Conservation (phyloP, 2,113 vertebrate species). For the Sphyrna mokarran region DNA sequence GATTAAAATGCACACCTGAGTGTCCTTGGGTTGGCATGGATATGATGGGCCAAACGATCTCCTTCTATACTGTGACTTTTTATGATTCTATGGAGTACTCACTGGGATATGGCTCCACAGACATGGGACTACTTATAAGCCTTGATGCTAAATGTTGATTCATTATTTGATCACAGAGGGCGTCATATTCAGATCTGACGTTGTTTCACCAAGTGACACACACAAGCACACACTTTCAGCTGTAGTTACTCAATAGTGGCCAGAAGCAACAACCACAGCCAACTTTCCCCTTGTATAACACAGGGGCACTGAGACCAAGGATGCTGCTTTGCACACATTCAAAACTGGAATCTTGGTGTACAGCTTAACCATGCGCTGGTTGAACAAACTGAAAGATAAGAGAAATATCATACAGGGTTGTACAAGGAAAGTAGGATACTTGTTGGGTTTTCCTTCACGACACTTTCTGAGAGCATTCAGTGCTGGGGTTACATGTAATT, state of each 20-base stretch:
- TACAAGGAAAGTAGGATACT: background rate
- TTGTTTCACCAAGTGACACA: background rate
- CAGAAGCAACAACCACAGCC: background rate
- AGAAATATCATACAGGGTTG: background rate
- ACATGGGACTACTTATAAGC: too few species aligned
- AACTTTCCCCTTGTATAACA: background rate
- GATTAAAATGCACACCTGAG: too few species aligned
- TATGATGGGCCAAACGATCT: too few species aligned
- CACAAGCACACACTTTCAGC: background rate
- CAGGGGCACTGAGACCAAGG: background rate
- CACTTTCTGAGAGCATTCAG: background rate
- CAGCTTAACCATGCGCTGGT: background rate
- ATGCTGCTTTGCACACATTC: background rate
- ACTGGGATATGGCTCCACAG: background rate
- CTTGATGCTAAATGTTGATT: background rate
- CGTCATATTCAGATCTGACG: background rate
- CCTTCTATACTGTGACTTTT: too few species aligned
- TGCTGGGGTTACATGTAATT: background rate
- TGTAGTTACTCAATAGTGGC: background rate
- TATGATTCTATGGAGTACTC: background rate
- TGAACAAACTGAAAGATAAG: background rate
- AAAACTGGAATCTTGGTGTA: background rate
- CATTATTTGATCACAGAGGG: background rate
- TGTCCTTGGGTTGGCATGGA: too few species aligned
- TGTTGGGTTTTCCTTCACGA: background rate